Base-by-base conservation (phyloP, 2,113 vertebrate genomes). In the Labrus mixtus region DNA sequence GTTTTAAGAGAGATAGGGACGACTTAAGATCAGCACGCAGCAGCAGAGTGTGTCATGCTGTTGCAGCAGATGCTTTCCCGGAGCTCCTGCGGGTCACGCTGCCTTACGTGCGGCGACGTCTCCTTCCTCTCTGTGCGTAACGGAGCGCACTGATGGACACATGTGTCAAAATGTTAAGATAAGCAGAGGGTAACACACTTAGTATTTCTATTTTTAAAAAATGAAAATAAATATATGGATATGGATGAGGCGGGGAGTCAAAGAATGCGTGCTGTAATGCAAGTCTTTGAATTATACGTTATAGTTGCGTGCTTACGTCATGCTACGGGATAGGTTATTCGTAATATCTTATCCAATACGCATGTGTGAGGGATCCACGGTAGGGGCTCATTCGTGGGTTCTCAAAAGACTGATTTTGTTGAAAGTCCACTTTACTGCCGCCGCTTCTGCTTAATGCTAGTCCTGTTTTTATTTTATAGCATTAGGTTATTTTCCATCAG, bases 281-380 rank as follows among this genome's bases (percentile, higher is more conserved):
- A 51, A 1, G 1, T 15, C 82, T 71, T 71, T 68, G 82, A 81
- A 73, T 82, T 74, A 54, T 78, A 88, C 92, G 90, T 89, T 71
- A 61, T 71, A 76, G 43, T 68, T 90, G 89, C 93, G 94, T 91
- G 90, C 74, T 95, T 91, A 94, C 94, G 94, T 94, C 90, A 94
- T 43, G 46, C 29, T 62, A 63, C 53, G 8, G 72, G 87, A 89
- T 89, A 88, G 88, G 83, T 89, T 84, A 66, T 74, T 83, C 68
- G 64, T 78, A 76, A 78, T 41, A 16, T 50, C 61, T 59, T 48
- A 6, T 68, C 81, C 82, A 84, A 75, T 79, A 45, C 56, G 77
- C 51, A 33, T 43, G 57, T 29, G 61, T 8, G 60, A 53, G 63
- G 29, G 62, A 62, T 12, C 36, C 74, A 59, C 74, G 70, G 48